phyloP scores from a whole-genome alignment of 2,113 vertebrate species.

The Romanogobio albipinnatus region DNA sequence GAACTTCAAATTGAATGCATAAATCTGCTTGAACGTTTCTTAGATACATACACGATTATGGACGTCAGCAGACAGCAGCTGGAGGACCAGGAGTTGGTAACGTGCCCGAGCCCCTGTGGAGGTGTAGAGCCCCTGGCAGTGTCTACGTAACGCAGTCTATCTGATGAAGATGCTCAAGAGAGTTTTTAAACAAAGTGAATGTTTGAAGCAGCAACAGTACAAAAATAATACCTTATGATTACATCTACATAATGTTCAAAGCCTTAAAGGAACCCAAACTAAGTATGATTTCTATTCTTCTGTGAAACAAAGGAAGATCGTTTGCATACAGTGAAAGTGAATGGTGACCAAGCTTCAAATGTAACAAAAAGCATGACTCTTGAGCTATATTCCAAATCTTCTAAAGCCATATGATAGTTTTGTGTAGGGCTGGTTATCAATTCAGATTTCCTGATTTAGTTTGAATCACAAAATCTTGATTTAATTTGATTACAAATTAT shows the following conservation, averaged over 20 bases:
- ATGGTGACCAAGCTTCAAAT: neutral
- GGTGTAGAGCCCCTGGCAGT: slow-evolving; percentile 13
- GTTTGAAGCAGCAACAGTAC: neutral
- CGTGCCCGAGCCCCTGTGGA: slow-evolving; percentile 13
- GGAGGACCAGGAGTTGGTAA: neutral
- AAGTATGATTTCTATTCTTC: too few species aligned
- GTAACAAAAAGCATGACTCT: neutral
- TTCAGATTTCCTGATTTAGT: neutral
- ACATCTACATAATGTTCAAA: neutral
- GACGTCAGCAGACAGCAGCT: neutral
- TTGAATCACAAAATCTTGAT: too few species aligned
- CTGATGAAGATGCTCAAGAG: slow-evolving; percentile 3
- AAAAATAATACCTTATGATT: neutral
- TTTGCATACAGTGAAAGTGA: neutral
- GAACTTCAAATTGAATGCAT: slow-evolving; percentile 50
- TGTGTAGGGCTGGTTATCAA: neutral
- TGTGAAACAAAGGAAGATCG: neutral
- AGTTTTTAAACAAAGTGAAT: neutral
- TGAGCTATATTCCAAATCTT: neutral
- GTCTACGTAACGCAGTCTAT: neutral
- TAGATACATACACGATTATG: slow-evolving; percentile 35
- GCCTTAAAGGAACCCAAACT: neutral
- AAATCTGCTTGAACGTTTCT: slow-evolving; percentile 47
- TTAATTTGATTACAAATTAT: neutral
- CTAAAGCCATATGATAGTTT: neutral